These are phyloP conservation scores for Saccopteryx leptura DNA, from an alignment of 2,113 vertebrate genomes.

Conservation along the genomic window DNA sequence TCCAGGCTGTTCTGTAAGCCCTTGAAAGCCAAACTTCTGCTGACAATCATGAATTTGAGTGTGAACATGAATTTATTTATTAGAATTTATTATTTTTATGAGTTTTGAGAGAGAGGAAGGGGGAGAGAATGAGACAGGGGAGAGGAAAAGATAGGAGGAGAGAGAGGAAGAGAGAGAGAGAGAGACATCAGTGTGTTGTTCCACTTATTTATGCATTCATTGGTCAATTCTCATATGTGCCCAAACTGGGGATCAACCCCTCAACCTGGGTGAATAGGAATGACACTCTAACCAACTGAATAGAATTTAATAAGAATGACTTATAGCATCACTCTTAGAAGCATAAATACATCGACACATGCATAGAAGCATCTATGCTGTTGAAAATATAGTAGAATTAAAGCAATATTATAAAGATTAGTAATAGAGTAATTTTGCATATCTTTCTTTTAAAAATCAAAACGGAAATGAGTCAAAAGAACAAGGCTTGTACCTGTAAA, in stretches of 20 bases:
- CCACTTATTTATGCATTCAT: too few relatives aligned
- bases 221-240: too few relatives aligned
- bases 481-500: not conserved
- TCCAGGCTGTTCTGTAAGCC: not conserved
- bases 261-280: too few relatives aligned
- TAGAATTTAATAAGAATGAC: slow-evolving; percentile 18
- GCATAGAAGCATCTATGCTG: not conserved
- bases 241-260: too few relatives aligned
- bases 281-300: too few relatives aligned
- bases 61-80: not conserved
- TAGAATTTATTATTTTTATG: too few relatives aligned
- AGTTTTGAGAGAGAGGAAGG: too few relatives aligned
- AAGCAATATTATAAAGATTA: not conserved
- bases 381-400: slow-evolving; percentile 26
- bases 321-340: not conserved
- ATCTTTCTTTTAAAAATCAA: slow-evolving; percentile 42
- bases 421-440: not conserved
- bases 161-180: too few relatives aligned
- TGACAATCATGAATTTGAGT: not conserved
- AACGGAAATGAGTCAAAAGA: slow-evolving; percentile 35
- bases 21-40: not conserved
- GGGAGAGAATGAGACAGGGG: too few relatives aligned
- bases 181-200: not conserved
- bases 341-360: not conserved
- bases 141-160: too few relatives aligned